Conservation (phyloP, 2,888 invertebrate species). For the Drosophila sordidapex region DNA sequence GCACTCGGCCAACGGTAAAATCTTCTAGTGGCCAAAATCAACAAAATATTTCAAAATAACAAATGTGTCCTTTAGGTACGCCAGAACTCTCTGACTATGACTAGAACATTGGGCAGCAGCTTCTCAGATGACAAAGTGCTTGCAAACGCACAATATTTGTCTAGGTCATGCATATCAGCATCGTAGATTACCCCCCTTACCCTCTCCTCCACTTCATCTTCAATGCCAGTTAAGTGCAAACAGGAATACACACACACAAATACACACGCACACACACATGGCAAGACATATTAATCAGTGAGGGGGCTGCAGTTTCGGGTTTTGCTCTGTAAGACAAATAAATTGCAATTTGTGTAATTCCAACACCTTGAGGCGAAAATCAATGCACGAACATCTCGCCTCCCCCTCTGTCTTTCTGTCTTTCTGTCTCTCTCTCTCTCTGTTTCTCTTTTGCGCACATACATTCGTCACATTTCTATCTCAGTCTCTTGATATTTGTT, state of each 20-base stretch:
- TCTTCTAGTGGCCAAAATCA: constrained; percentile 71
- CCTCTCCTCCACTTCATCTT: background rate
- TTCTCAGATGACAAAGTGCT: constrained; percentile 72
- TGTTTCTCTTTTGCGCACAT: background rate
- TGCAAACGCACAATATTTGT: constrained; percentile 76
- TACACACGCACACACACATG: constrained; percentile 43
- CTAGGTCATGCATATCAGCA: constrained; percentile 70
- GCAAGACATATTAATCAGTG: constrained; percentile 12
- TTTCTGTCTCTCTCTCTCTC: background rate
- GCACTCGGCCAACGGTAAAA: constrained; percentile 35
- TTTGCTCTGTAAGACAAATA: constrained; percentile 73
- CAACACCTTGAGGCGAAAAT: constrained; percentile 76
- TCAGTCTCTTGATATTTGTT: constrained; percentile 17
- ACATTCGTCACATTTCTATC: background rate
- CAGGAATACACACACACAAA: constrained; percentile 52
- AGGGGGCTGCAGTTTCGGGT: constrained; percentile 49
- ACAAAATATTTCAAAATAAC: constrained; percentile 81
- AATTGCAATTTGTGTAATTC: constrained; percentile 81
- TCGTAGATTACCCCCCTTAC: constrained; percentile 10
- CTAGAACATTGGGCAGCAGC: constrained; percentile 24
- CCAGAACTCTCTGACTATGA: background rate
- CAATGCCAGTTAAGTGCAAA: constrained; percentile 66
- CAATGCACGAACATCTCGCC: constrained; percentile 48
- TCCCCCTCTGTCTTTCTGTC: constrained; percentile 13
- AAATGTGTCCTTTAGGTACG: constrained; percentile 67